Percentiles rank a stretch among this genome's conserved stretches.
These are phyloP conservation scores for Cygnus buccinator DNA, from an alignment of 2,113 vertebrate genomes.

Conservation along the genomic window DNA sequence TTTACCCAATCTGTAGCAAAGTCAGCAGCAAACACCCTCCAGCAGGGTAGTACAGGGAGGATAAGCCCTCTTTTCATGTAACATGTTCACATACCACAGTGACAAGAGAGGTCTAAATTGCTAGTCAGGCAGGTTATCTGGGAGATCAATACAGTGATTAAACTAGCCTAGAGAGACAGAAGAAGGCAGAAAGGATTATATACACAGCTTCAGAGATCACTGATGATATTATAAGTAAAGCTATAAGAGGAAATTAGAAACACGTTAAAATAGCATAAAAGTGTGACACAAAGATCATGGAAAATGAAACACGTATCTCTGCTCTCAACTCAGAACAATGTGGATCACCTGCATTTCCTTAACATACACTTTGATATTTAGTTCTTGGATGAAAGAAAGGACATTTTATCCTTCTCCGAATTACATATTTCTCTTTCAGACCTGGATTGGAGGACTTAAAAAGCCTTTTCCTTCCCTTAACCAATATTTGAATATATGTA, in stretches of 20 bases:
- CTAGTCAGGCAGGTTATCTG: not conserved
- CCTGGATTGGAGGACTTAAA: not conserved
- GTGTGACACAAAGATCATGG: conserved; percentile 13
- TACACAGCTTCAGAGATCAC: not conserved
- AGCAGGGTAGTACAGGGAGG: not conserved
- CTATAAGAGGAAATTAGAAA: conserved; percentile 54
- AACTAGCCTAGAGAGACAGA: not conserved
- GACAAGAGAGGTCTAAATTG: not conserved
- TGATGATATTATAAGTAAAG: not conserved
- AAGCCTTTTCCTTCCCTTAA: not conserved
- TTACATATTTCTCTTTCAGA: not conserved
- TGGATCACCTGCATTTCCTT: conserved; percentile 29
- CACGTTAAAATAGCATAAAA: conserved; percentile 37
- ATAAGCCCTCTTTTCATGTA: not conserved
- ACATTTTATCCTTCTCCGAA: not conserved
- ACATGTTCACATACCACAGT: accelerated
- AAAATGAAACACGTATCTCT: conserved; percentile 65
- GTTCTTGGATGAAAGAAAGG: not conserved
- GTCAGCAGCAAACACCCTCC: conserved; percentile 12
- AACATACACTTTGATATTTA: not conserved
- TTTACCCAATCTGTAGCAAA: conserved; percentile 10
- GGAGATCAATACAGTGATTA: not conserved
- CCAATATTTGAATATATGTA: conserved; percentile 18
- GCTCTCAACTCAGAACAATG: not conserved
- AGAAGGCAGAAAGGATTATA: not conserved